phyloP scores from a whole-genome alignment of 2,888 invertebrate species.

The Stomorhina lunata region DNA sequence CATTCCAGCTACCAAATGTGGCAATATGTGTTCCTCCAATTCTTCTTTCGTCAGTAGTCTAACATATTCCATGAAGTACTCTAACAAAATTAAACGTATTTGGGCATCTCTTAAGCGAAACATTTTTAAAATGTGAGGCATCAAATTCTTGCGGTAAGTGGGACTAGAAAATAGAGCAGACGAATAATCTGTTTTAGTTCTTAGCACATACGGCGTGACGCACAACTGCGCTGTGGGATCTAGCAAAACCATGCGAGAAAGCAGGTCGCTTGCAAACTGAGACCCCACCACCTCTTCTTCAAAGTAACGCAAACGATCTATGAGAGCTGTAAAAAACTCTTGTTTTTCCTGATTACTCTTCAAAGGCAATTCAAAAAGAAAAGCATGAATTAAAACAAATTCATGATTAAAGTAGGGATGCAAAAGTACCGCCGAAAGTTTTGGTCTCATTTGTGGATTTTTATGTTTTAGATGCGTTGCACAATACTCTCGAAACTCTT shows the following conservation, averaged over 20 bases:
- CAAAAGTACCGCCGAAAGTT: conserved; percentile 84
- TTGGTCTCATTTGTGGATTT: conserved; percentile 85
- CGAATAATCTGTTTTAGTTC: conserved; percentile 81
- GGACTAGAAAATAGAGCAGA: conserved; percentile 85
- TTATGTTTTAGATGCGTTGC: conserved; percentile 85
- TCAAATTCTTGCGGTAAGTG: conserved; percentile 87
- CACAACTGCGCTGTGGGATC: conserved; percentile 87
- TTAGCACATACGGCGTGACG: conserved; percentile 78
- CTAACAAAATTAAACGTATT: conserved; percentile 88
- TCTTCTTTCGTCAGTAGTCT: conserved; percentile 88
- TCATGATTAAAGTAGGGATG: conserved; percentile 92
- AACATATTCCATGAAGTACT: conserved; percentile 88
- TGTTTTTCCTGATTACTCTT: conserved; percentile 89
- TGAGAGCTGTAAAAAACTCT: conserved; percentile 87
- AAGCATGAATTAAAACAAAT: conserved; percentile 90
- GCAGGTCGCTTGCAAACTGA: conserved; percentile 87
- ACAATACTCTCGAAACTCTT: conserved; percentile 86
- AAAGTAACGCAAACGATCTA: conserved; percentile 85
- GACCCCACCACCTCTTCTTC: conserved; percentile 91
- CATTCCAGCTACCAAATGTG: conserved; percentile 93
- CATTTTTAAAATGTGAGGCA: conserved; percentile 88
- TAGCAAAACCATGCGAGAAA: conserved; percentile 92
- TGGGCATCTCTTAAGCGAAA: conserved; percentile 93
- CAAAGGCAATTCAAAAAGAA: conserved; percentile 89
- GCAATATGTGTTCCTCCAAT: conserved; percentile 88